Evolutionary conservation across 2,797 vertebrate genomes (phyloP).

Genomic region (Hylomyscus alleni): DNA sequence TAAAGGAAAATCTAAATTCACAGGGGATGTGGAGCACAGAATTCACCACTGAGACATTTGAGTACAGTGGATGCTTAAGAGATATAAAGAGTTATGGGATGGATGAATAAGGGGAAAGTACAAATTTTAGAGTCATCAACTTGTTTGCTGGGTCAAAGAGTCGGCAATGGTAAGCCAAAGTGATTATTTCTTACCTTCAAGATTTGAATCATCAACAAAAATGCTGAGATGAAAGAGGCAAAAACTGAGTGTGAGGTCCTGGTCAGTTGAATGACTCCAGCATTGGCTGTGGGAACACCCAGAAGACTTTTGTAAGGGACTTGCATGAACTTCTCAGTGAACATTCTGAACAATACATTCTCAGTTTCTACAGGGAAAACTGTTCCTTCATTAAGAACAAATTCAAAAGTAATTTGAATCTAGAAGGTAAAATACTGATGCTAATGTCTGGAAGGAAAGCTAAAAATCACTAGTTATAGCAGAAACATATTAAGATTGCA

Average conservation of each 20-base stretch:
- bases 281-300: neutral
- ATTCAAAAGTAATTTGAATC: slow-evolving; percentile 3
- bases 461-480: neutral
- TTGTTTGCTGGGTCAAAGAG: neutral
- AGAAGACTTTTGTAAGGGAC: slow-evolving; percentile 1
- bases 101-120: neutral
- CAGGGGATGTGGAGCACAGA: neutral
- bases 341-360: neutral
- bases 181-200: slow-evolving; percentile 1
- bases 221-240: neutral
- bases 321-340: neutral
- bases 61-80: neutral
- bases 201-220: neutral
- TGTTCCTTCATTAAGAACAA: neutral
- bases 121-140: neutral
- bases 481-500: slow-evolving; percentile 21
- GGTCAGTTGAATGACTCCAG: neutral
- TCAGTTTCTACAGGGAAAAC: slow-evolving; percentile 1
- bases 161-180: slow-evolving; percentile 47
- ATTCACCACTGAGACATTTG: neutral
- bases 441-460: neutral
- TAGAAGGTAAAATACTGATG: neutral
- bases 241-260: neutral
- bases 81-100: neutral
- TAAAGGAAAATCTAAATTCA: neutral